Evolutionary conservation across 2,113 vertebrate species (phyloP).

Genomic region (Phrynocephalus versicolor): DNA sequence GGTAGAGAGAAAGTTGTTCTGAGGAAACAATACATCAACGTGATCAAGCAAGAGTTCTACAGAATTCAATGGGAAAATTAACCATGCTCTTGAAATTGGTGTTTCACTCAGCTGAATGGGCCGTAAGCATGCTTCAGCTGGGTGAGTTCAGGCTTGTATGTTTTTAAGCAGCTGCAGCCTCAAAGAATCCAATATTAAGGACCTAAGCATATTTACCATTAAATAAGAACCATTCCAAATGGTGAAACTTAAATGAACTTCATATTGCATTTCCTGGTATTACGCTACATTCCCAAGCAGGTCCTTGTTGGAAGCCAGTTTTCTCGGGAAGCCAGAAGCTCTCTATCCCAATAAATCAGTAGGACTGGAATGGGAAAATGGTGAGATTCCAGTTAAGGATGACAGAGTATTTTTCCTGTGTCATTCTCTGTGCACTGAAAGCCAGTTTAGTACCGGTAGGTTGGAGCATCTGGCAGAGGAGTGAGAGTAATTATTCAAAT

Average conservation of each 20-base stretch:
- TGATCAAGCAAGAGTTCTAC: not conserved
- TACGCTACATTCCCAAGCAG: not conserved
- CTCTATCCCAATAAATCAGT: not conserved
- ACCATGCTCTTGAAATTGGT: not conserved
- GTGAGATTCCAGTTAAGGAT: not conserved
- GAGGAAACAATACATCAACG: not conserved
- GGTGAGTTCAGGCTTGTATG: not conserved
- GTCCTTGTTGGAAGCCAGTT: not conserved
- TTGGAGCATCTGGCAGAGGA: too few relatives aligned
- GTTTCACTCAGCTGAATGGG: not conserved
- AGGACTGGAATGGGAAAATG: not conserved
- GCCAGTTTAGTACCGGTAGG: not conserved
- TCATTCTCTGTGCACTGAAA: not conserved
- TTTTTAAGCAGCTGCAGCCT: not conserved
- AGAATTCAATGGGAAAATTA: not conserved
- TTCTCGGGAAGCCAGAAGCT: not conserved
- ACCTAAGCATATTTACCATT: too few relatives aligned
- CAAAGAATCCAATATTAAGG: too few relatives aligned
- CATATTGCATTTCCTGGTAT: too few relatives aligned
- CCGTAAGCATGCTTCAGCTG: not conserved
- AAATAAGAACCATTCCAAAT: too few relatives aligned
- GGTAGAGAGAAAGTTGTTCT: not conserved
- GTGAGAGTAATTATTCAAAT: too few relatives aligned
- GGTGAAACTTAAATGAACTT: too few relatives aligned
- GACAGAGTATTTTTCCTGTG: not conserved